Conservation (phyloP, 2,797 vertebrate species). For the Melanotaenia maccullochi region DNA sequence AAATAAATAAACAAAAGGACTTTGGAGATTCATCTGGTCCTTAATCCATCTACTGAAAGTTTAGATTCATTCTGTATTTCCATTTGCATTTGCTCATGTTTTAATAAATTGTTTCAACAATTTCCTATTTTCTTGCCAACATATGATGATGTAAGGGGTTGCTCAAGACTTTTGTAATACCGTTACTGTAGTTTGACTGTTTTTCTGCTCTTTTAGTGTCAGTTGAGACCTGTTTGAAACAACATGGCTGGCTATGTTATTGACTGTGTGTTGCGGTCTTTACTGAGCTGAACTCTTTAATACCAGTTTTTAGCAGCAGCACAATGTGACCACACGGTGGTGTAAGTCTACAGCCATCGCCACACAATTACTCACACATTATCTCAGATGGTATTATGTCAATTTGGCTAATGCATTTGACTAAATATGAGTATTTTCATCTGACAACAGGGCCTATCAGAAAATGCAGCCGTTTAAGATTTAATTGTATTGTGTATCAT, state of each 20-base stretch:
- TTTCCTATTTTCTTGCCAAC: not conserved
- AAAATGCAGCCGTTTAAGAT: not conserved
- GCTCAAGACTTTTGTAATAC: not conserved
- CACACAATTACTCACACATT: not conserved
- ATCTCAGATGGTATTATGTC: not conserved
- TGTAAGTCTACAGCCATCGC: constrained; percentile 37
- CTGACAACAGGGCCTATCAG: not conserved
- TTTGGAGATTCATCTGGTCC: not conserved
- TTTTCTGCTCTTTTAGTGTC: not conserved
- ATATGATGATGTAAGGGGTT: not conserved
- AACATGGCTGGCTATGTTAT: not conserved
- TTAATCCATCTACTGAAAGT: not conserved
- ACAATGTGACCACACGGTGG: constrained; percentile 73
- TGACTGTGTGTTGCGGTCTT: not conserved
- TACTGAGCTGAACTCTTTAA: not conserved
- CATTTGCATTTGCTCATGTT: not conserved
- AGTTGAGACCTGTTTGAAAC: not conserved
- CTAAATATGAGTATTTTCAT: not conserved
- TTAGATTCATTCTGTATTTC: not conserved
- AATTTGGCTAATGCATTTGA: not conserved
- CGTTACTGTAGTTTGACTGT: not conserved
- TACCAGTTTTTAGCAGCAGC: not conserved
- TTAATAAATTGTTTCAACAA: not conserved
- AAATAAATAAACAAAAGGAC: not conserved
- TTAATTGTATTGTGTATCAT: not conserved